These are phyloP conservation scores for Grallaria varia DNA, from an alignment of 2,113 vertebrate species.

Conservation along the genomic window DNA sequence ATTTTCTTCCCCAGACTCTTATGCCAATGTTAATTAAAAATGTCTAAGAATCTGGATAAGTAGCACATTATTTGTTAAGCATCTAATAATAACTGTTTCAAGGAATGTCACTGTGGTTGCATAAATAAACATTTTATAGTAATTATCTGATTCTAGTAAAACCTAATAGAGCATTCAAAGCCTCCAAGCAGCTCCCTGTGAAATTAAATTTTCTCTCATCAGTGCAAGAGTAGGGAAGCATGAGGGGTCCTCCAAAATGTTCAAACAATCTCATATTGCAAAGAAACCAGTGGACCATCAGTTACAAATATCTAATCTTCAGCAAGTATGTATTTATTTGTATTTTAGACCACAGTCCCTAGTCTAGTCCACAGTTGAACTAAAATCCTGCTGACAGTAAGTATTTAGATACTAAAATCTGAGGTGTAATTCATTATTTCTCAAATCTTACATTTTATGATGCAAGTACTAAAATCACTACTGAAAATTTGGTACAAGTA, in stretches of 20 bases:
- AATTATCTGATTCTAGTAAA: slow-evolving; percentile 44
- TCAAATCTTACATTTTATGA: background rate
- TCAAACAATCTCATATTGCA: background rate
- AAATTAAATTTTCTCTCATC: slow-evolving; percentile 30
- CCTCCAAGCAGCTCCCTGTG: slow-evolving; percentile 1
- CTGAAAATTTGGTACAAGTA: background rate
- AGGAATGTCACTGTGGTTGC: background rate
- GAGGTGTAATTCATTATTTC: background rate
- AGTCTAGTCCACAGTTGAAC: background rate
- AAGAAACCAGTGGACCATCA: background rate
- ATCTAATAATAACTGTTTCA: background rate
- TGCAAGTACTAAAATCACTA: background rate
- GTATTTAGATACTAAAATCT: background rate
- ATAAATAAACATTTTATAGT: slow-evolving; percentile 28
- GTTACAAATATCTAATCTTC: background rate
- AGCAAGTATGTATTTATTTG: background rate
- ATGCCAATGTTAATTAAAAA: background rate
- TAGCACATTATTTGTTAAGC: background rate
- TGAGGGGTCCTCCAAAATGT: background rate
- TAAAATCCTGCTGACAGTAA: background rate
- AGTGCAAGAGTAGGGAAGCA: background rate
- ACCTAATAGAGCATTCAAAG: slow-evolving; percentile 16
- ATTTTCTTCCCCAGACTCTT: background rate
- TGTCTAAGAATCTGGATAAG: background rate
- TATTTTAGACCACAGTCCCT: background rate